Evolutionary conservation across 2,113 vertebrate species (phyloP), one percentile per base, ranked within the genome.

Genomic region (Melanerpes aurifrons): DNA sequence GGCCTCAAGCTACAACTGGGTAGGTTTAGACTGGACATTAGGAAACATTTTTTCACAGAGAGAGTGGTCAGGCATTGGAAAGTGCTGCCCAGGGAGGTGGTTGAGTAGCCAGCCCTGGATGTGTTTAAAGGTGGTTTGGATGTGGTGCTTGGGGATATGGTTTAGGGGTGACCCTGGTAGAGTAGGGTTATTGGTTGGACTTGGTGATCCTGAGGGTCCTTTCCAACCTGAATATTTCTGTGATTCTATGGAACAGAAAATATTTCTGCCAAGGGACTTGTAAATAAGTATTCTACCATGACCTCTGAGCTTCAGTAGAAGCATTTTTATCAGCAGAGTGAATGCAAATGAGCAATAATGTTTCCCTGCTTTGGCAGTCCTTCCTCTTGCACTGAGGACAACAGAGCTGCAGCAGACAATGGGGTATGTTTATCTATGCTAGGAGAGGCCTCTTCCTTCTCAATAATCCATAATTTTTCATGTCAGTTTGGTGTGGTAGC

Each of bases 271-370:
- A 24, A 31, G 28, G 45, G 31, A 50, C 40, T 67, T 59, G 40
- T 73, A 80, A 85, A 64, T 75, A 57, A 70, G 31, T 63, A 16
- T 37, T 92, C 37, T 77, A 87, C 72, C 5, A 3, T 59, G 40
- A 80, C 32, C 28, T 68, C 76, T 82, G 86, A 82, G 79, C 56
- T 82, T 67, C 43, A 40, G 35, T 11, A 40, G n/a, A 15, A 67
- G 56, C n/a, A 71, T 79, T 94, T 92, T 82, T 77, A 57, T 70
- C 47, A 93, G 21, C 35, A 28, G 53, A 59, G 86, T 50, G 62
- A 80, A 86, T 74, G 88, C 28, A 90, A 86, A 90, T 86, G 54
- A 82, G n/a, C 71, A 70, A 25, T 75, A 82, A 67, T 7, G 8
- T 73, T 89, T 76, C 26, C 35, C 57, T 74, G 56, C 58, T 73